Percentiles rank a stretch among this genome's conserved stretches.
Conservation (phyloP, 2,113 vertebrate genomes). For the Tenrec ecaudatus region DNA sequence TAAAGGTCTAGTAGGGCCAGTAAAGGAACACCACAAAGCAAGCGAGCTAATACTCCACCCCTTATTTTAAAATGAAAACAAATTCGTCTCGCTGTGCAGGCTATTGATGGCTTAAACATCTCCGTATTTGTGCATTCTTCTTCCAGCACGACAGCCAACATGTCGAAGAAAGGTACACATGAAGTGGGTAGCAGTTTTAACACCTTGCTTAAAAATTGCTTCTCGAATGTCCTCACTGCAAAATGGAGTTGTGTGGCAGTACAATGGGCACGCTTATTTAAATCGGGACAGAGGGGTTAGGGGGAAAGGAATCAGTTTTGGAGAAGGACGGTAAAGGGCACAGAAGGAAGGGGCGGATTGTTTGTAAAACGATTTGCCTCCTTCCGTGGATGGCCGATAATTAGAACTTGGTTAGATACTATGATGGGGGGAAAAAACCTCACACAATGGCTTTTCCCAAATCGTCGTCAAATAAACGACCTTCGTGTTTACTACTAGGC, state of each 20-base stretch:
- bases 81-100: neutral
- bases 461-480: constrained; percentile 25
- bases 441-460: neutral
- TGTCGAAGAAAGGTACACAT: neutral
- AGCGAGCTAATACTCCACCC: neutral
- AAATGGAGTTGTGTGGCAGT: neutral
- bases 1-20: neutral
- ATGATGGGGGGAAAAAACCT: neutral
- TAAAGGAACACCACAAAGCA: neutral
- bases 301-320: neutral
- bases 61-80: constrained; percentile 29
- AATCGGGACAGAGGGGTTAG: neutral
- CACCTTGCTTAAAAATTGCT: neutral
- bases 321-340: neutral
- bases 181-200: neutral
- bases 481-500: neutral
- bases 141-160: neutral
- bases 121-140: neutral
- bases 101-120: neutral
- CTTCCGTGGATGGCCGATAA: neutral
- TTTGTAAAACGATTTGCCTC: neutral
- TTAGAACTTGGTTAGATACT: constrained; percentile 19
- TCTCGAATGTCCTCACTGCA: neutral
- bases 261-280: neutral
- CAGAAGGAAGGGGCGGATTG: neutral